Base-by-base conservation (phyloP, 2,797 vertebrate species). In the Malurus splendens region DNA sequence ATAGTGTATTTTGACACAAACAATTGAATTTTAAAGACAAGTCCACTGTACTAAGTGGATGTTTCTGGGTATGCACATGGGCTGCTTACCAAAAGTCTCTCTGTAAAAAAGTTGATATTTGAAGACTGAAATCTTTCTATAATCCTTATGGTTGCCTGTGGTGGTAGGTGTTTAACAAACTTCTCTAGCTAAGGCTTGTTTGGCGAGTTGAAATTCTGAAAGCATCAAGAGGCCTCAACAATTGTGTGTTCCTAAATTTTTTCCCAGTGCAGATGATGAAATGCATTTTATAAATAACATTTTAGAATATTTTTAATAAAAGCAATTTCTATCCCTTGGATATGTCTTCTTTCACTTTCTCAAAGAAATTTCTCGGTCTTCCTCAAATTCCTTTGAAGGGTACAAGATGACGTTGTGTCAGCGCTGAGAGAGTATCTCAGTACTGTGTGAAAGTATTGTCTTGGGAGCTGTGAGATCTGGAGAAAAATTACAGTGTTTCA, bases 241-340 rank as follows among this genome's bases (percentile, higher is more conserved):
- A 7, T 20, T 67, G 3, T 76, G 16, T 38, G 7, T 84, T 86
- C 25, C 38, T 48, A 18, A 78, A 60, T 56, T 55, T 25, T 56
- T 80, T 84, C 84, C 45, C 62, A 70, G 19, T 70, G 52, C 79
- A 66, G 32, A 82, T 50, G 41, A 62, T 66, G 18, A 95, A 91
- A 71, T 50, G 50, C 54, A 51, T 93, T 93, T 94, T 91, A 87
- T 90, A 94, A 92, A 78, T 73, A 82, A 42, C 23, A 55, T 83
- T 96, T 95, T 90, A 90, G 71, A 92, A 91, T 52, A 48, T 87
- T 95, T 92, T 70, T 59, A 83, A 94, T 95, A 95, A 95, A 96
- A 90, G n/a, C 38, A 36, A 10, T 82, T 94, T 86, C 66, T 91
- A 70, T 39, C 28, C 41, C 45, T 60, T 72, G 33, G 33, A 27